These are phyloP conservation scores for Syncerus caffer DNA, from an alignment of 2,797 vertebrate genomes.

Conservation along the genomic window DNA sequence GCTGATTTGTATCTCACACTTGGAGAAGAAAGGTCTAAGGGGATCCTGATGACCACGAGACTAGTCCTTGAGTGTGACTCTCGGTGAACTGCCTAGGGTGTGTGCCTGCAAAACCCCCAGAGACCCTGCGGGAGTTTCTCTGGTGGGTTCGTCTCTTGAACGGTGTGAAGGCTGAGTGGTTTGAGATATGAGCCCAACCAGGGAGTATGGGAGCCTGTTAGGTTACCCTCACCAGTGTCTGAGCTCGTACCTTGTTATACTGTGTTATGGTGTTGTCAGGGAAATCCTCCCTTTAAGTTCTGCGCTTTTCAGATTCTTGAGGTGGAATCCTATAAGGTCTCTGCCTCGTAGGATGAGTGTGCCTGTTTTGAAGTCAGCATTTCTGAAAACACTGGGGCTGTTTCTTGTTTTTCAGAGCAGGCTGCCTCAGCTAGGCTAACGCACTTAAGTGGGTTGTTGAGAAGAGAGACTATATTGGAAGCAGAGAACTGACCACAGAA, in stretches of 20 bases:
- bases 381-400: background rate
- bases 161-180: background rate
- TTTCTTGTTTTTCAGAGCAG: background rate
- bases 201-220: background rate
- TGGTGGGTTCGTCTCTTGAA: background rate
- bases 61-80: background rate
- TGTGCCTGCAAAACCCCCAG: background rate
- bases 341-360: background rate
- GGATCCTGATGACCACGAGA: background rate
- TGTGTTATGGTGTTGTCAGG: background rate
- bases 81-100: background rate
- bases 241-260: background rate
- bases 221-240: background rate
- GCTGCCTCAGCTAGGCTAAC: background rate
- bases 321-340: background rate
- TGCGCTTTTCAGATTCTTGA: background rate
- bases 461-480: background rate
- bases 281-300: background rate
- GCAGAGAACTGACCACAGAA: background rate
- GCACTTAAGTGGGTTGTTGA: background rate
- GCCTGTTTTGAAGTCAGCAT: background rate
- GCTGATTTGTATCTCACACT: background rate
- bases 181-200: background rate
- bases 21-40: background rate
- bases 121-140: background rate